Percentiles rank a stretch among this genome's conserved stretches.
These are phyloP conservation scores for Hydrolagus colliei DNA, from an alignment of 2,797 vertebrate species.

Conservation along the genomic window DNA sequence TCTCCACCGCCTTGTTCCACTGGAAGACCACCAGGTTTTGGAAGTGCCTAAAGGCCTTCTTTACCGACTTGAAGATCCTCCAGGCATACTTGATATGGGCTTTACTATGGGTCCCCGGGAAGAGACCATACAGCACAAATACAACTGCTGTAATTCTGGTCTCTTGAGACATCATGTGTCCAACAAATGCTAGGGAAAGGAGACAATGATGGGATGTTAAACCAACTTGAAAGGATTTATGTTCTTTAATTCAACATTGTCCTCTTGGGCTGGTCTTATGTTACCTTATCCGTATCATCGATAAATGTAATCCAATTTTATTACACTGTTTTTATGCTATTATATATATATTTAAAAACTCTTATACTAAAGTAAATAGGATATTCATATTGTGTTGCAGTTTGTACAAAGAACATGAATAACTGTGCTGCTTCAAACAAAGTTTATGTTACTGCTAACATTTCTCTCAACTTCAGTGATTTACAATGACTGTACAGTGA, in stretches of 20 bases:
- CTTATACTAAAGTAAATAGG: too few relatives aligned
- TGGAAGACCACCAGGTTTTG: too few relatives aligned
- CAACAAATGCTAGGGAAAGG: background rate
- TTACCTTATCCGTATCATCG: conserved; percentile 9
- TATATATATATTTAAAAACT: background rate
- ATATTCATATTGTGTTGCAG: background rate
- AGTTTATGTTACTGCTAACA: background rate
- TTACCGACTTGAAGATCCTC: too few relatives aligned
- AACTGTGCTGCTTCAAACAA: background rate
- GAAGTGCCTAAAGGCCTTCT: too few relatives aligned
- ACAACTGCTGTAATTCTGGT: too few relatives aligned
- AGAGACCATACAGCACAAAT: too few relatives aligned
- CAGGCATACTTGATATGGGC: too few relatives aligned
- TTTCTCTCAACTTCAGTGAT: background rate
- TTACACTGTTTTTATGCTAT: background rate
- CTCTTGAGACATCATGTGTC: background rate
- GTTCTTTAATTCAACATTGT: conserved; percentile 10
- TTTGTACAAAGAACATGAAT: background rate
- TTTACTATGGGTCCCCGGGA: too few relatives aligned
- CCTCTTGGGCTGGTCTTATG: background rate
- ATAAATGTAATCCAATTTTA: conserved; percentile 8
- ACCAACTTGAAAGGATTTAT: background rate
- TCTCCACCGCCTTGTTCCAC: too few relatives aligned
- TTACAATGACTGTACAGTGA: background rate
- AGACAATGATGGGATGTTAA: background rate